Base-by-base conservation (phyloP, 1,140 invertebrate genomes). In the Ooceraea biroi region DNA sequence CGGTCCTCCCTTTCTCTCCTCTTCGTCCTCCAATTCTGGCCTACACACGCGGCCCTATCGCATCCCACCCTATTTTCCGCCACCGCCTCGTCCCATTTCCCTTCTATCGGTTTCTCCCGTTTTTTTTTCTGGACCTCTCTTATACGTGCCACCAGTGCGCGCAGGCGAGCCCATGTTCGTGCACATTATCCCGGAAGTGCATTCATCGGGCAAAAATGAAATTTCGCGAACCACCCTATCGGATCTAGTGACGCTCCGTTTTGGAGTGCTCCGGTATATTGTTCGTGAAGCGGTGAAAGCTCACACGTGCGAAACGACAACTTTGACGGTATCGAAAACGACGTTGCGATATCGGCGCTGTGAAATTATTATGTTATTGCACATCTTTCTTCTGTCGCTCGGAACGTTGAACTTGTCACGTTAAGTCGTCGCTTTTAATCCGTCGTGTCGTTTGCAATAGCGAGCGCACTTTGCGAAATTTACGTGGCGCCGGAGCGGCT, bases 131-230 rank as follows among this genome's bases (percentile, higher is more conserved):
- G 27, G 11, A 0, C 41, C 41, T 17, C 60, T 68, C 61, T 84
- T 78, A 78, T 52, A 66, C 30, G 3, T 27, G 69, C 44, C 27
- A 46, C 30, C 55, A 41, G 68, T 52, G n/a, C 46, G 66, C 36
- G 69, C 55, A 36, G 36, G 36, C 36, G 36, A 36, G 36, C 36
- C 2, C 36, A 36, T 36, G 55, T 27, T 19, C 63, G 30, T 30
- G 50, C 65, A 46, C 65, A 80, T 74, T 57, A 58, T 74, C 19
- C 82, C 55, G 82, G 55, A 87, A 80, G 86, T 80, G 69, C 68
- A 88, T 71, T 87, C 77, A 74, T 74, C 25, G 61, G 22, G 30
- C 12, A 71, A 60, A 87, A 85, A 83, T 57, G 84, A 86, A 72
- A 87, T 85, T 82, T 74, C 17, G 57, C 25, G 57, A 50, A 55